Base-by-base conservation (phyloP, 2,888 invertebrate genomes). In the Amaurobius ferox region DNA sequence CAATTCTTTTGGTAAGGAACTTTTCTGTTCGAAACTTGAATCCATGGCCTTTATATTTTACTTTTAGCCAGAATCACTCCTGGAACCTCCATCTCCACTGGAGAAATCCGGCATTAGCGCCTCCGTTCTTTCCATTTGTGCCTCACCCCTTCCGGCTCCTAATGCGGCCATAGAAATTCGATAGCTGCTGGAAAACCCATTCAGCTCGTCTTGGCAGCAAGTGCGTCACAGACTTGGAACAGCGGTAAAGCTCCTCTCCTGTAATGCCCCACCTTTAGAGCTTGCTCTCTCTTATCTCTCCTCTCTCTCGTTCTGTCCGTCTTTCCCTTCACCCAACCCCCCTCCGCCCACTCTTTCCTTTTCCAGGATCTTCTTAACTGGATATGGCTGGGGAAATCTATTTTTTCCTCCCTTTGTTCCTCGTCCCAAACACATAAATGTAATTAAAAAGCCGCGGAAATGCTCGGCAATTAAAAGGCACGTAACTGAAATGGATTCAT, bases 151-250 rank as follows among this genome's bases (percentile, higher is more conserved):
- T 55, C 55, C 55, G 23, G 55, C 23, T 55, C 55, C 55, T 23
- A 55, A 55, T 55, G 55, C 55, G 55, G 55, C 55, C 55, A 55
- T 55, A 55, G 55, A 55, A 55, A 55, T 55, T 55, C 55, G 55
- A 55, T 55, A 55, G 55, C 55, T 19, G 55, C 55, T 55, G 55
- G 55, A 55, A 35, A 55, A 23, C 55, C 55, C 55, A 55, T 55
- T 55, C 55, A 55, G 55, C 55, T 55, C 23, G 55, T 55, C 55
- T 55, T 55, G 55, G 55, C 55, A 55, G 55, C 23, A 55, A 55
- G 55, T 55, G 55, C 55, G 55, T 55, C 55, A 55, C 55, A 55
- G 5, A 44, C n/a, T n/a, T n/a, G 35, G 6, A 35, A 35, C 11
- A 11, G 35, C 9, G 44, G 44, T 16, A 44, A 44, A 7, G 16